A percentile compares a stretch with the other conserved stretches of the same genome.
phyloP scores from a whole-genome alignment of 2,888 invertebrate genomes.

The Drosophila acutilabella region DNA sequence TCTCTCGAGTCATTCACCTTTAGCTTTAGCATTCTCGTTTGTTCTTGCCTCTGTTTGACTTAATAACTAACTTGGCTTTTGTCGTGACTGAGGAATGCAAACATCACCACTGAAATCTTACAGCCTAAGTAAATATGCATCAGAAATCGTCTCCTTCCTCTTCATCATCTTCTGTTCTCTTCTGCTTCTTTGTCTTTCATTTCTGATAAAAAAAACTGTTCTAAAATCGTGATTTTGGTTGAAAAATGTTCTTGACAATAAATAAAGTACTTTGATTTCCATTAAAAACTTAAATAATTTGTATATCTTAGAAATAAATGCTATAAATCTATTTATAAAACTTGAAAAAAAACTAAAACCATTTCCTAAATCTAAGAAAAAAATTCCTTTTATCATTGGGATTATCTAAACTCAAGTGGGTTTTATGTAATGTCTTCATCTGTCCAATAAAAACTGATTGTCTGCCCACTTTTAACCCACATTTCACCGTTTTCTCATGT shows the following conservation, averaged over 20 bases:
- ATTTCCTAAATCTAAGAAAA: too few relatives aligned
- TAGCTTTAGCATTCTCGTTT: slow-evolving; percentile 57
- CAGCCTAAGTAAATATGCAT: slow-evolving; percentile 40
- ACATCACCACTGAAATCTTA: slow-evolving; percentile 45
- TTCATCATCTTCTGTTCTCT: neutral
- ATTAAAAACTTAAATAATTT: too few relatives aligned
- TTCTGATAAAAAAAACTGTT: too few relatives aligned
- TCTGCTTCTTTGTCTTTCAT: too few relatives aligned
- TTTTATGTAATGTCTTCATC: slow-evolving; percentile 38
- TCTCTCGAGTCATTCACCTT: slow-evolving; percentile 69
- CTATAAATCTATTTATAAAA: too few relatives aligned
- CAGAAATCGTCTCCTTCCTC: neutral
- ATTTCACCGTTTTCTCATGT: slow-evolving; percentile 41
- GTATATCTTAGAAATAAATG: too few relatives aligned
- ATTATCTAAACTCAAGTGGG: neutral
- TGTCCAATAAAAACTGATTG: neutral
- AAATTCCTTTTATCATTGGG: too few relatives aligned
- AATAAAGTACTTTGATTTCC: too few relatives aligned
- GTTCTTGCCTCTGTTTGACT: slow-evolving; percentile 48
- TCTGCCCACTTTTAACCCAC: slow-evolving; percentile 36
- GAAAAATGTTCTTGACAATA: too few relatives aligned
- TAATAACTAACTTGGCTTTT: slow-evolving; percentile 48
- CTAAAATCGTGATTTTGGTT: too few relatives aligned
- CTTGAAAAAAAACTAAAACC: too few relatives aligned
- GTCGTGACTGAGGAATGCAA: slow-evolving; percentile 62